Conservation (phyloP, 2,888 invertebrate species). For the Poecilobothrus nobilitatus region DNA sequence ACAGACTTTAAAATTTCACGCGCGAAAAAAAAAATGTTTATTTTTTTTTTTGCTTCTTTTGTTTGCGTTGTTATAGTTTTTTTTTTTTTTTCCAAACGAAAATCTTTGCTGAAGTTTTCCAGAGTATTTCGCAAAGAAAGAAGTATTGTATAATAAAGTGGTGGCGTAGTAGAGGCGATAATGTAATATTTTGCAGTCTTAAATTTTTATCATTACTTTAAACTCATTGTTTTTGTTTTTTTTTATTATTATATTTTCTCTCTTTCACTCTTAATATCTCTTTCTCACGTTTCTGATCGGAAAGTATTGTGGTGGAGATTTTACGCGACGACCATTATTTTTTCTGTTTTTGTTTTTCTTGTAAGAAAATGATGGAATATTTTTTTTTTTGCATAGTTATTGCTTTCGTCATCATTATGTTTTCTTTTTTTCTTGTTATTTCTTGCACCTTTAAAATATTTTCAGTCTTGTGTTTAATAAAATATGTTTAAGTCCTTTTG, state of each 20-base stretch:
- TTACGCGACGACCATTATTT: neutral
- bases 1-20: slow-evolving; percentile 3
- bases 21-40: neutral
- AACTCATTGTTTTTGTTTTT: neutral
- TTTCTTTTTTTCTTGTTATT: too few relatives aligned
- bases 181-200: neutral
- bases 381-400: neutral
- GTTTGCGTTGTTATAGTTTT: neutral
- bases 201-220: neutral
- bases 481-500: neutral
- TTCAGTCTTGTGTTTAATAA: neutral
- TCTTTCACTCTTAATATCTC: neutral
- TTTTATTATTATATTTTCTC: neutral
- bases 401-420: neutral
- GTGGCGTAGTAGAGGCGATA: too few relatives aligned
- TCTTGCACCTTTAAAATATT: neutral
- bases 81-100: too few relatives aligned
- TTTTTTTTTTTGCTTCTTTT: neutral
- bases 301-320: neutral
- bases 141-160: too few relatives aligned
- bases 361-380: neutral
- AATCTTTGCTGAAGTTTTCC: too few relatives aligned
- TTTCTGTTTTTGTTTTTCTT: neutral
- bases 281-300: neutral
- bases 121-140: too few relatives aligned